A percentile compares a stretch with the other conserved stretches of the same genome.
phyloP scores from a whole-genome alignment of 2,113 vertebrate species.

The Gnathonemus longibarbis region DNA sequence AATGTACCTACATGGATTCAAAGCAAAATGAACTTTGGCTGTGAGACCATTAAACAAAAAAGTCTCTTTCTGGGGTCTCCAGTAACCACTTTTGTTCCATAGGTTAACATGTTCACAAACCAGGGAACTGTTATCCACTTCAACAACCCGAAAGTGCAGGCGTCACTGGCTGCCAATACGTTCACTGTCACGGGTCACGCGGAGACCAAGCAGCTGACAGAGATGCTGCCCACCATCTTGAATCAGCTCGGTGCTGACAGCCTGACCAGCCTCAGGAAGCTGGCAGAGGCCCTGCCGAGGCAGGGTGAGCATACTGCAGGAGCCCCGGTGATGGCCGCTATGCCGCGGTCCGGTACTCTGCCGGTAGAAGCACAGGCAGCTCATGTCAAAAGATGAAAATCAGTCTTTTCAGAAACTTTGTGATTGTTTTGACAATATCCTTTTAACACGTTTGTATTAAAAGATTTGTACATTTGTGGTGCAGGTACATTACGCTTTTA shows the following conservation, averaged over 20 bases:
- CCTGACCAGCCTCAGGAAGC: constrained; percentile 86
- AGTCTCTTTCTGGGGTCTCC: not conserved
- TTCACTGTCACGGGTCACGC: constrained; percentile 96
- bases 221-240: constrained; percentile 95
- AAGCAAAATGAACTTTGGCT: not conserved
- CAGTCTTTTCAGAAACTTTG: not conserved
- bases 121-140: constrained; percentile 98
- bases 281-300: constrained; percentile 94
- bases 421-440: not conserved
- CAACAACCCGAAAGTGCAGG: constrained; percentile 98
- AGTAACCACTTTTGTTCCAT: constrained; percentile 21
- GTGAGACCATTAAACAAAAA: not conserved
- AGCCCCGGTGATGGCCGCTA: no score
- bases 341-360: not conserved
- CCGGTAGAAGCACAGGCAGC: not conserved
- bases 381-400: not conserved
- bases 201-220: constrained; percentile 95
- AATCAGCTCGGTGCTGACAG: constrained; percentile 97
- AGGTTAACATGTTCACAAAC: constrained; percentile 99
- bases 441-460: not conserved
- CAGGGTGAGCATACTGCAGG: constrained; percentile 66
- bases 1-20: not conserved
- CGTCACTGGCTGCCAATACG: constrained; percentile 92
- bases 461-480: not conserved
- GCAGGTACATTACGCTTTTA: not conserved